Evolutionary conservation across 1,140 invertebrate species (phyloP).

Genomic region (Papilio aristodemus): DNA sequence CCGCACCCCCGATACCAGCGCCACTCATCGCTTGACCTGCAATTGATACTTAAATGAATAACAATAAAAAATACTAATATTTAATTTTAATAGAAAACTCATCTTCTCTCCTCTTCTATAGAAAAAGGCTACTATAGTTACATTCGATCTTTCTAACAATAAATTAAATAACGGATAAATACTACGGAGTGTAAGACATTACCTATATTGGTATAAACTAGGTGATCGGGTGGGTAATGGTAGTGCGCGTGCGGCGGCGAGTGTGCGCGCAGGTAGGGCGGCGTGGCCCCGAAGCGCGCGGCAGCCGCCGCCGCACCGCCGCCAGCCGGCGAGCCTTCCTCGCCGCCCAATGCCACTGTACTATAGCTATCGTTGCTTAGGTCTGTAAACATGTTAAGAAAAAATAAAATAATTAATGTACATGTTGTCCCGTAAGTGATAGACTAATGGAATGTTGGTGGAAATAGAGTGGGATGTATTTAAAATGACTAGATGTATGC

Average conservation of each 20-base stretch:
- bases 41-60: background rate
- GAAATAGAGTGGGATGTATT: no score
- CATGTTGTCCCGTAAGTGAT: no score
- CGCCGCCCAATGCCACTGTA: constrained; percentile 89
- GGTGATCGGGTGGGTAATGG: constrained; percentile 87
- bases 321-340: constrained; percentile 87
- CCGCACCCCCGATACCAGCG: constrained; percentile 81
- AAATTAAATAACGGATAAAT: no score
- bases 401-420: background rate
- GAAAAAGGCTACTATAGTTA: no score
- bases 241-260: constrained; percentile 86
- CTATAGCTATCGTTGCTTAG: constrained; percentile 93
- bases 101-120: no score
- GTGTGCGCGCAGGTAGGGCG: constrained; percentile 90
- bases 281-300: constrained; percentile 83
- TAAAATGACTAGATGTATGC: no score
- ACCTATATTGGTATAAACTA: constrained; percentile 91
- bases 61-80: no score
- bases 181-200: constrained; percentile 27
- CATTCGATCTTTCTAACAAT: no score
- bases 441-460: no score
- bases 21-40: constrained; percentile 83
- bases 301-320: constrained; percentile 82
- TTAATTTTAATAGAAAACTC: no score
- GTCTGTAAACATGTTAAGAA: constrained; percentile 80